Base-by-base conservation (phyloP, 2,113 vertebrate species). In the Hiodon alosoides region DNA sequence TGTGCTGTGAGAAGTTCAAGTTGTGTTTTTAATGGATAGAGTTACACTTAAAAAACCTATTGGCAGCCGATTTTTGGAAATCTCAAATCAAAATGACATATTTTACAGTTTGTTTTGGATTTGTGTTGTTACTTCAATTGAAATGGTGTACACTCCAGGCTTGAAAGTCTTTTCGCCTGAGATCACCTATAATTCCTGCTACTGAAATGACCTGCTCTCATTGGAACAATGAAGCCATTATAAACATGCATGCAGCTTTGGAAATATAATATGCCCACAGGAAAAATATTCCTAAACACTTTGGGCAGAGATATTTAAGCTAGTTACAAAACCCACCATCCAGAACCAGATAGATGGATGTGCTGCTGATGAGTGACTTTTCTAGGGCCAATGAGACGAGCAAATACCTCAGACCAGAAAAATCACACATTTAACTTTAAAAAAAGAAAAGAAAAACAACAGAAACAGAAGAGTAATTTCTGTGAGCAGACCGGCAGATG, bases 191-290 rank as follows among this genome's bases (percentile, higher is more conserved):
- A 16, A 47, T 16, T 48, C 64, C 64, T 11, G 64, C 31, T 47
- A 66, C 48, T 8, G 64, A 48, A 48, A 0, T 48, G 64, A 66
- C 64, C 59, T 47, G 10, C 64, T 11, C 64, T 11, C 13, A 66
- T 66, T 47, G 5, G 9, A 16, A 46, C 64, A 66, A 66, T 66
- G 64, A 66, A 66, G 46, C 64, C 48, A 7, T 48, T 11, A 17
- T 66, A 48, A 66, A 66, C 48, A 66, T 46, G 64, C 48, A 47
- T 10, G 3, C 46, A 8, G 46, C 64, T 48, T 66, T 11, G 64
- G 31, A 48, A 66, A 66, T 48, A 48, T 47, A 66, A 66, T 66
- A 66, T 66, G 64, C 64, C 4, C 5, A 66, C 46, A 66, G 64
- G 46, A 60, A 60, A 60, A 2, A 66, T 11, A 66, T 48, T 3